Conservation (phyloP, 2,113 vertebrate species). For the Hemichromis elongatus region DNA sequence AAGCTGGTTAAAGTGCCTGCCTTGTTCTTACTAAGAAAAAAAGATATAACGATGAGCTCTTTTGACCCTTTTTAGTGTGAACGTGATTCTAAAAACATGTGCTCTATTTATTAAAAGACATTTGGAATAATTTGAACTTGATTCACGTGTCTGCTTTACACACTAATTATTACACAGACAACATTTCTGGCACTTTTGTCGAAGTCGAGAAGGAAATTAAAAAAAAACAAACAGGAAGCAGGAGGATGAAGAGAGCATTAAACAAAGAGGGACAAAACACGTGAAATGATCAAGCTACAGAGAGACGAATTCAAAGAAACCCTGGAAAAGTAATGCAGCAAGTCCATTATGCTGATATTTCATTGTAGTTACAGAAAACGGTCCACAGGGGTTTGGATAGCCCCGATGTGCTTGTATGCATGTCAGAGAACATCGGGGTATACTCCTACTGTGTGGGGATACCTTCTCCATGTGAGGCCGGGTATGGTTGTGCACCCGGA, state of each 20-base stretch:
- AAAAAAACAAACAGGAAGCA: not conserved
- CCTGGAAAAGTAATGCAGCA: not conserved
- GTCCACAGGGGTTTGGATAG: not conserved
- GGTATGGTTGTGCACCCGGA: not conserved
- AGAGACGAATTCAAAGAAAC: not conserved
- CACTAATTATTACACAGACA: not conserved
- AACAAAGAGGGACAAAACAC: not conserved
- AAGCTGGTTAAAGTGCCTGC: conserved; percentile 64
- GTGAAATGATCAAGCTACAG: not conserved
- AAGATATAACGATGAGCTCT: conserved; percentile 10
- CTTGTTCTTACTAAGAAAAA: conserved; percentile 26
- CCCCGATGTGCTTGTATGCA: rapidly evolving
- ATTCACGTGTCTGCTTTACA: not conserved
- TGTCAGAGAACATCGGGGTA: rapidly evolving
- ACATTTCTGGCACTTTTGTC: not conserved
- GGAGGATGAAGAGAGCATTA: rapidly evolving
- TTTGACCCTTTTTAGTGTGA: conserved; percentile 30
- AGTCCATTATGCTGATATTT: not conserved
- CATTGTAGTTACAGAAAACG: not conserved
- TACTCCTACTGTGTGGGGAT: not conserved
- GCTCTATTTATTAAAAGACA: conserved; percentile 66
- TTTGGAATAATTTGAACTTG: not conserved
- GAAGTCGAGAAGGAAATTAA: not conserved
- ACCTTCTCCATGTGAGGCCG: too few species aligned
- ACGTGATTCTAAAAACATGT: conserved; percentile 26